Percentiles rank a stretch among this genome's conserved stretches.
Conservation (phyloP, 2,113 vertebrate genomes). For the Carettochelys insculpta region DNA sequence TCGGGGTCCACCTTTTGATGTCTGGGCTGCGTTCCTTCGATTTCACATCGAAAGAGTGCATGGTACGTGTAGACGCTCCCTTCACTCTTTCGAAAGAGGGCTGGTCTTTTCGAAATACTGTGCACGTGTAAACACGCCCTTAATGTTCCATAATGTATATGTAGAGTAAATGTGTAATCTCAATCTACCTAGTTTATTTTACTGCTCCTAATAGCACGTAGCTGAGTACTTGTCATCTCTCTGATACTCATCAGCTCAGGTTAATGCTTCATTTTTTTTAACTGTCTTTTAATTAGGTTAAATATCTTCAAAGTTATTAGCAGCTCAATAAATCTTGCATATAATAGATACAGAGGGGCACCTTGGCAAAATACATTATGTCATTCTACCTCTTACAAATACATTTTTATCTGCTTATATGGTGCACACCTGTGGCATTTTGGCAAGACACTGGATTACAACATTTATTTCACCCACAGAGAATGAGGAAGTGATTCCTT, state of each 20-base stretch:
- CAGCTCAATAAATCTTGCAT: background rate
- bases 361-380: background rate
- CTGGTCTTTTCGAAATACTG: no score
- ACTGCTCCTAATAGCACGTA: background rate
- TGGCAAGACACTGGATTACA: background rate
- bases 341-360: background rate
- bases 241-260: background rate
- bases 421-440: slow-evolving; percentile 2
- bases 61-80: no score
- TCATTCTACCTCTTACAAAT: slow-evolving; percentile 10
- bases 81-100: no score
- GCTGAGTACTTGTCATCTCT: background rate
- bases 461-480: background rate
- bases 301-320: background rate
- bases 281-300: background rate
- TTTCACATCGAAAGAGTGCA: no score
- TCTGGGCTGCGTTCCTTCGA: no score
- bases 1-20: no score
- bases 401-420: background rate
- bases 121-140: no score
- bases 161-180: background rate
- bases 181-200: background rate
- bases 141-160: background rate
- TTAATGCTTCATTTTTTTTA: background rate
- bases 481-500: background rate